Percentiles rank a stretch among this genome's conserved stretches.
phyloP scores from a whole-genome alignment of 2,888 invertebrate species.

The Sturmia bella region DNA sequence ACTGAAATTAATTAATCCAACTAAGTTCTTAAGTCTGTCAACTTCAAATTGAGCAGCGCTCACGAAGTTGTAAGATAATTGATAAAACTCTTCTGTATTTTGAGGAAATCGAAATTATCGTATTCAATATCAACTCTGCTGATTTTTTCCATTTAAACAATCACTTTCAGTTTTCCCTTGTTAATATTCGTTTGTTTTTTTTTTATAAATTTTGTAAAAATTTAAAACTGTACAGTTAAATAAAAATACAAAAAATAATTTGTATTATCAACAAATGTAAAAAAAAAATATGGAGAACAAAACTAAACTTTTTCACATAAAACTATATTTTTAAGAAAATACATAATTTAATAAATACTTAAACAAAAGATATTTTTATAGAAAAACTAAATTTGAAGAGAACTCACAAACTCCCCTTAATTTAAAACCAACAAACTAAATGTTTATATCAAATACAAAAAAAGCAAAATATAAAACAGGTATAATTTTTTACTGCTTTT shows the following conservation, averaged over 20 bases:
- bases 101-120: too few relatives aligned
- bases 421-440: slow-evolving; percentile 64
- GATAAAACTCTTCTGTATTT: too few relatives aligned
- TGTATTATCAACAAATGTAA: slow-evolving; percentile 18
- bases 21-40: too few relatives aligned
- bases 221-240: slow-evolving; percentile 33
- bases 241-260: slow-evolving; percentile 30
- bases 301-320: slow-evolving; percentile 46
- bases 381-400: slow-evolving; percentile 43
- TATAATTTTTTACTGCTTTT: slow-evolving; percentile 58
- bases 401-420: slow-evolving; percentile 50
- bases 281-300: neutral
- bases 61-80: too few relatives aligned
- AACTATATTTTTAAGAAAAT: slow-evolving; percentile 69
- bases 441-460: slow-evolving; percentile 53
- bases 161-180: neutral
- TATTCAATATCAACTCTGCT: too few relatives aligned
- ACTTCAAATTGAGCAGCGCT: too few relatives aligned
- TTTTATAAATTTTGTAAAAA: neutral
- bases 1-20: too few relatives aligned
- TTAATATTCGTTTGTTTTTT: neutral
- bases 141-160: too few relatives aligned
- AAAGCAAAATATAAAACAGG: neutral
- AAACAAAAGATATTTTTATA: slow-evolving; percentile 66
- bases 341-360: slow-evolving; percentile 56